These are phyloP conservation scores for Alouatta palliata DNA, from an alignment of 2,113 vertebrate genomes.

Conservation along the genomic window DNA sequence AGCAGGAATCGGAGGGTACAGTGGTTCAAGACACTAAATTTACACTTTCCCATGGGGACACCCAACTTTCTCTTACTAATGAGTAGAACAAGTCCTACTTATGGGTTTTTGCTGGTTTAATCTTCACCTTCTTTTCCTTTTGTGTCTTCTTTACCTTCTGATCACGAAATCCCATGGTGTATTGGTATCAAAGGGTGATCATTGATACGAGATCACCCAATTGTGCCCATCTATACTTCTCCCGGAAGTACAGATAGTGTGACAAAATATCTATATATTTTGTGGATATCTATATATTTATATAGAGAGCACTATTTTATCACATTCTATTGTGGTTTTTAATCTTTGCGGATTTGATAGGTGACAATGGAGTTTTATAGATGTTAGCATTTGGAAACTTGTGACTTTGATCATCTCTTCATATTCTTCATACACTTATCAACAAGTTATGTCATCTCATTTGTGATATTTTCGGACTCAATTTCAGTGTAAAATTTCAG, in stretches of 20 bases:
- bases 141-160: not conserved
- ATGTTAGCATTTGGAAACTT: not conserved
- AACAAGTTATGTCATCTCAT: not conserved
- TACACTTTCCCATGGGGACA: not conserved
- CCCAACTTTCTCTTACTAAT: not conserved
- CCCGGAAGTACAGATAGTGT: not conserved
- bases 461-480: not conserved
- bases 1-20: not conserved
- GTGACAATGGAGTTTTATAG: not conserved
- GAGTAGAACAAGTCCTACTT: too few species aligned
- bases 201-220: not conserved
- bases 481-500: not conserved
- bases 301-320: not conserved
- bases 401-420: not conserved
- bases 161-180: not conserved
- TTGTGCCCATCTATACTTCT: not conserved
- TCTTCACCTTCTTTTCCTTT: not conserved
- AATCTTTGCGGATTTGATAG: not conserved
- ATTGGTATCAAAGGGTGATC: not conserved
- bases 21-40: not conserved
- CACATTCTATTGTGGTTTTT: not conserved
- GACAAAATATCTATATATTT: too few species aligned
- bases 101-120: fast-evolving
- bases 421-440: not conserved
- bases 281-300: too few species aligned